Evolutionary conservation across 2,888 invertebrate genomes (phyloP).

Genomic region (Orthonevra nobilis): DNA sequence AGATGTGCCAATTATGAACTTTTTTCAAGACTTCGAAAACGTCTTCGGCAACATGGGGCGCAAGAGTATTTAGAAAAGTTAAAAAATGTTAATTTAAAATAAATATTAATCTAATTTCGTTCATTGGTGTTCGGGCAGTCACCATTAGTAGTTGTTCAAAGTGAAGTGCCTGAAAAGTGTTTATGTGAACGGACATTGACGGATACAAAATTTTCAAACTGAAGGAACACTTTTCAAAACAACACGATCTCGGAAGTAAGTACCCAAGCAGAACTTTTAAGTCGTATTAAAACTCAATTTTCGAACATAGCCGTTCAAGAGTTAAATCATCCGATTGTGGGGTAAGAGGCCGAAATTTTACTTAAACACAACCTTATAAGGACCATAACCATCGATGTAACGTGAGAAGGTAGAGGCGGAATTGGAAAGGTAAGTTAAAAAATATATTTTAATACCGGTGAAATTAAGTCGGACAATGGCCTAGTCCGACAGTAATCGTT

Average conservation of each 20-base stretch:
- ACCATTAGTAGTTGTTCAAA: constrained; percentile 5
- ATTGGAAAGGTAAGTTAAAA: constrained; percentile 38
- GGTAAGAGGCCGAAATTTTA: constrained; percentile 24
- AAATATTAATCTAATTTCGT: constrained; percentile 1
- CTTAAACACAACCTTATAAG: constrained; percentile 25
- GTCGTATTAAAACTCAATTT: background rate
- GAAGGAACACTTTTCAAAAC: constrained; percentile 9
- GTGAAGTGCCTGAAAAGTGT: background rate
- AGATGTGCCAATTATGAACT: too few relatives aligned
- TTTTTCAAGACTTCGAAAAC: too few relatives aligned
- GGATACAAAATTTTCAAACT: background rate
- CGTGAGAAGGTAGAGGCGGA: constrained; percentile 29
- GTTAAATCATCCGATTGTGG: constrained; percentile 26
- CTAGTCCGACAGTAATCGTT: constrained; percentile 50
- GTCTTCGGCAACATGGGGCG: too few relatives aligned
- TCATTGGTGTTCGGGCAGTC: constrained; percentile 2
- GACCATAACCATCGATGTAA: constrained; percentile 11
- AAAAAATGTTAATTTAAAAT: background rate
- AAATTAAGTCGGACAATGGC: constrained; percentile 56
- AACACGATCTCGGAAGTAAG: background rate
- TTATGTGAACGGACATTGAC: background rate
- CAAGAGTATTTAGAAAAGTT: constrained; percentile 5
- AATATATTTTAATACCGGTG: constrained; percentile 51
- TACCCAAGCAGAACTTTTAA: constrained; percentile 14
- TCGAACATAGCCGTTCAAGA: background rate